Conservation (phyloP, 2,113 vertebrate species). For the Peucedramus taeniatus region DNA sequence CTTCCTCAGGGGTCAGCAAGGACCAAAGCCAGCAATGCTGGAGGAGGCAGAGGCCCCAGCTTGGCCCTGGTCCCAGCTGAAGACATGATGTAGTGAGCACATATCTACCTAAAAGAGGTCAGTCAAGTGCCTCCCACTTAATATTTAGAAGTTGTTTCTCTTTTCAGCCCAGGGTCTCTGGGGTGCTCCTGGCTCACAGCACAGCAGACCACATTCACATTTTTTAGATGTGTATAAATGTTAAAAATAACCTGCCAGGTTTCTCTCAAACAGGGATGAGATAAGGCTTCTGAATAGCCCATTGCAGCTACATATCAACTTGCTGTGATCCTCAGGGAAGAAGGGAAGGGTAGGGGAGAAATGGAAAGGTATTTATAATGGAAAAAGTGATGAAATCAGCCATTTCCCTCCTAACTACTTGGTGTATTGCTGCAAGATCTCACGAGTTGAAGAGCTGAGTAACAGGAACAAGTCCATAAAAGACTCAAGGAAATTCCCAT, state of each 20-base stretch:
- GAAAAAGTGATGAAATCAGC: background rate
- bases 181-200: background rate
- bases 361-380: background rate
- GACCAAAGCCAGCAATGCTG: background rate
- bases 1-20: background rate
- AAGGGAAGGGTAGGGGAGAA: background rate
- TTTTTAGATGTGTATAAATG: background rate
- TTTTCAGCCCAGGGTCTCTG: background rate
- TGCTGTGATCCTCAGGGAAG: background rate
- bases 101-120: background rate
- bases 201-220: background rate
- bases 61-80: background rate
- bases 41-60: background rate
- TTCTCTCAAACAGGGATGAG: slow-evolving; percentile 9
- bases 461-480: background rate
- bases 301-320: background rate
- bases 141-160: slow-evolving; percentile 50
- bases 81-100: background rate
- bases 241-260: slow-evolving; percentile 12
- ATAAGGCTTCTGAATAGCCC: background rate
- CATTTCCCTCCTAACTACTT: background rate
- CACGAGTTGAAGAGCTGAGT: background rate
- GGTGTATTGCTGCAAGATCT: background rate
- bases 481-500: background rate
- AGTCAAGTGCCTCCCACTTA: slow-evolving; percentile 9